phyloP scores from a whole-genome alignment of 2,113 vertebrate genomes.

The Argyrosomus japonicus region DNA sequence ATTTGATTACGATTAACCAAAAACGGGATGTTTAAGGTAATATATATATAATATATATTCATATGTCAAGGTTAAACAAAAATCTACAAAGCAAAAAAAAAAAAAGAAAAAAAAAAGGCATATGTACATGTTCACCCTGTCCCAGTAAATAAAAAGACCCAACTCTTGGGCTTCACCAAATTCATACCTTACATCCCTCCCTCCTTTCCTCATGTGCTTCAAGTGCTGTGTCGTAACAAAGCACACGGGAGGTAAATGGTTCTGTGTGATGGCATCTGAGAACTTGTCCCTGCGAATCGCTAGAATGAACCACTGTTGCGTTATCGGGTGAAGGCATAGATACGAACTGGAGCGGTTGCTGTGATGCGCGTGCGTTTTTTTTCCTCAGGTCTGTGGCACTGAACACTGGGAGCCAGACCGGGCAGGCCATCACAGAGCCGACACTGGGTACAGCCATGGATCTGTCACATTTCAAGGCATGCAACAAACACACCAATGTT shows the following conservation, averaged over 20 bases:
- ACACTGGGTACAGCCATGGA: constrained; percentile 76
- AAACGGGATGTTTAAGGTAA: constrained; percentile 87
- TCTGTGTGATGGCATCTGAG: constrained; percentile 83
- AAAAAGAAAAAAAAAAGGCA: constrained; percentile 86
- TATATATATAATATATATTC: constrained; percentile 87
- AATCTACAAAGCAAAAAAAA: constrained; percentile 83
- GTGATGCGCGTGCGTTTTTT: constrained; percentile 70
- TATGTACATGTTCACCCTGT: constrained; percentile 90
- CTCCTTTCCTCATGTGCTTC: constrained; percentile 43
- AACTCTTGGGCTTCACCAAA: constrained; percentile 51
- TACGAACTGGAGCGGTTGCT: constrained; percentile 64
- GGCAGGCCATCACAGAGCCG: constrained; percentile 43
- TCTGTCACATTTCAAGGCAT: constrained; percentile 84
- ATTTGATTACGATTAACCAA: constrained; percentile 83
- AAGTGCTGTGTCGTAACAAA: constrained; percentile 59
- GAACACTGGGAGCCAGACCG: constrained; percentile 36
- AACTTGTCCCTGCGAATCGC: constrained; percentile 57
- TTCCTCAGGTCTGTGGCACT: constrained; percentile 71
- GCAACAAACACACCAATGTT: constrained; percentile 81
- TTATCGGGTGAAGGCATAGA: constrained; percentile 83
- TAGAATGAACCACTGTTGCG: constrained; percentile 45
- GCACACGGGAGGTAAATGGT: constrained; percentile 81
- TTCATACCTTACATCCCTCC: constrained; percentile 65
- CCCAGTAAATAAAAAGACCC: constrained; percentile 54
- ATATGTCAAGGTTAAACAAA: constrained; percentile 83